Evolutionary conservation across 2,888 invertebrate genomes (phyloP).

Genomic region (Mythimna impura): DNA sequence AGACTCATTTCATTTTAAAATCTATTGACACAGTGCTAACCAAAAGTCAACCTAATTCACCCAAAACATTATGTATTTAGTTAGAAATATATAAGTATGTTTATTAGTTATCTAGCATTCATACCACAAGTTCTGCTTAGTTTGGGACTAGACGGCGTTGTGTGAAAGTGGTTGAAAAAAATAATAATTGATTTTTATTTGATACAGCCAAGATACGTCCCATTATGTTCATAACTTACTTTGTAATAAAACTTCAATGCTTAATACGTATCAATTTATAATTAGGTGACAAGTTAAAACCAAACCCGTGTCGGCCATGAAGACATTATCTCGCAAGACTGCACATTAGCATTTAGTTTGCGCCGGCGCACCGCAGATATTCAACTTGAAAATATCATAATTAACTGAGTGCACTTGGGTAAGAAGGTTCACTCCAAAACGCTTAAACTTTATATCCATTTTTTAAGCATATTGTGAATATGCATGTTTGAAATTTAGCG

Average conservation of each 20-base stretch:
- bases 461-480: not conserved
- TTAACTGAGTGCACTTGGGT: not conserved
- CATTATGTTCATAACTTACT: not conserved
- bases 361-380: slow-evolving; percentile 53
- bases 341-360: slow-evolving; percentile 59
- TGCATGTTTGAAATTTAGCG: too few species aligned
- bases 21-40: too few species aligned
- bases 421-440: slow-evolving; percentile 29
- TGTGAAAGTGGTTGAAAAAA: too few species aligned
- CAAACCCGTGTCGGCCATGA: slow-evolving; percentile 55
- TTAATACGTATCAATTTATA: slow-evolving; percentile 32
- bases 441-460: not conserved
- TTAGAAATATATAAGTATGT: too few species aligned
- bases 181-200: too few species aligned
- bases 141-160: too few species aligned
- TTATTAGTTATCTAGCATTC: too few species aligned
- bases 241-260: not conserved
- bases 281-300: slow-evolving; percentile 57
- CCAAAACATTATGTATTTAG: too few species aligned
- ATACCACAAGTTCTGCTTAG: too few species aligned
- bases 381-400: slow-evolving; percentile 41
- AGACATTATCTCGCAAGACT: slow-evolving; percentile 60
- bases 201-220: not conserved
- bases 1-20: too few species aligned
- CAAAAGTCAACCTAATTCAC: too few species aligned